These are phyloP conservation scores for Actinia tenebrosa DNA, from an alignment of 64 coral and sea anemone species.

Conservation along the genomic window DNA sequence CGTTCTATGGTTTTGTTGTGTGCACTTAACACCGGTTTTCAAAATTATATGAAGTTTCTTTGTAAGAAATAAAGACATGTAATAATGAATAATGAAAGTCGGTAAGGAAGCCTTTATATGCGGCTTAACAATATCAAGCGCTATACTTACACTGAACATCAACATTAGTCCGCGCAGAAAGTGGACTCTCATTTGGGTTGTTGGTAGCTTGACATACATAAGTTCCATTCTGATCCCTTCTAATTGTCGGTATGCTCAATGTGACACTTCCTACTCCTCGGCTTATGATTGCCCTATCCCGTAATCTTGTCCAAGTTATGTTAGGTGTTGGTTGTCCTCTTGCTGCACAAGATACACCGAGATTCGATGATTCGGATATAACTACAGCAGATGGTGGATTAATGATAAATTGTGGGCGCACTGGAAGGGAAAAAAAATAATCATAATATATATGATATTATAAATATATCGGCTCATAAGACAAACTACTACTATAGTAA, in stretches of 20 bases:
- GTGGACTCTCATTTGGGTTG: conserved; percentile 19
- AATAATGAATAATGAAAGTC: too few relatives aligned
- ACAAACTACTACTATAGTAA: too few relatives aligned
- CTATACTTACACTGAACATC: conserved; percentile 10
- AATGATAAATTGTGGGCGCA: background rate
- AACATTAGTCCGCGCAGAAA: background rate
- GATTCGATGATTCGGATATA: background rate
- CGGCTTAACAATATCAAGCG: background rate
- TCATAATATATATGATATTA: too few relatives aligned
- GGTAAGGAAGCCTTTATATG: too few relatives aligned
- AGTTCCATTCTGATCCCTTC: conserved; percentile 5
- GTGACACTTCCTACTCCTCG: conserved; percentile 5
- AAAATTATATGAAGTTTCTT: too few relatives aligned
- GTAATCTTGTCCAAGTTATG: background rate
- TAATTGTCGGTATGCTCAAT: background rate
- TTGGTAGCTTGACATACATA: conserved; percentile 5
- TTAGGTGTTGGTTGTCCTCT: background rate
- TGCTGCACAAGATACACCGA: background rate
- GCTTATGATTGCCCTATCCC: background rate
- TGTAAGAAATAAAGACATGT: too few relatives aligned
- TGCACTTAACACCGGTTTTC: too few relatives aligned
- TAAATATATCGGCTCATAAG: too few relatives aligned
- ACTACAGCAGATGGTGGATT: background rate
- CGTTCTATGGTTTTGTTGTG: too few relatives aligned
- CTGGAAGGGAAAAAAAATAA: background rate